Evolutionary conservation across 1,140 invertebrate species (phyloP), one percentile per base, ranked within the genome.

Genomic region (Telenomus remus): DNA sequence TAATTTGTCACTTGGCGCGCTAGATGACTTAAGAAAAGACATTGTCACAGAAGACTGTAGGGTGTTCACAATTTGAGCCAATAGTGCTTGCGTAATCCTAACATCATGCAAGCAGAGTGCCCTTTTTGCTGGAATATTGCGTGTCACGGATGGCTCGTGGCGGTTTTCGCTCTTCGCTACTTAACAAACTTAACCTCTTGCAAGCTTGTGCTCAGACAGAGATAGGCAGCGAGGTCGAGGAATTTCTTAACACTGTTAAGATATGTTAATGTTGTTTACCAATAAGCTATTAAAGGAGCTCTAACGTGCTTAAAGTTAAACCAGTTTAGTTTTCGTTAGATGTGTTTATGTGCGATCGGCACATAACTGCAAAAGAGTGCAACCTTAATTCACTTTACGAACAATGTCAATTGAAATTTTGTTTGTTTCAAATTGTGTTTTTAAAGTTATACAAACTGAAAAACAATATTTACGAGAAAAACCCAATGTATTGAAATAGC

Each of bases 191-290:
- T 80, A 78, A 80, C 65, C 75, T 68, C 75, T 61, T 68, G 51
- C 74, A 74, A 75, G 66, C 65, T 66, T 77, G 72, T 44, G 63
- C 72, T 61, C 53, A 68, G 72, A 59, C 77, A 65, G 53, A 54
- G 70, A 76, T 50, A 76, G 70, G 72, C 71, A 75, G 74, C 57
- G 60, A 81, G 82, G 79, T 79, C 78, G 68, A 73, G 80, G 83
- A 86, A 87, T 86, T 88, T 87, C 86, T 87, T 88, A 88, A 88
- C 85, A 80, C 84, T 87, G 86, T 88, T 88, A 88, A 87, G 85
- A 86, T 88, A 87, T 88, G 86, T 87, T 88, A 88, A 88, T 88
- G 86, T 87, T 88, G 85, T 88, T 88, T 88, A 87, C 87, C 86
- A 87, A 87, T 88, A 87, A 88, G 86, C 86, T 87, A 87, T 87